These are phyloP conservation scores for Peromyscus maniculatus DNA, from an alignment of 2,113 vertebrate genomes.

Conservation along the genomic window DNA sequence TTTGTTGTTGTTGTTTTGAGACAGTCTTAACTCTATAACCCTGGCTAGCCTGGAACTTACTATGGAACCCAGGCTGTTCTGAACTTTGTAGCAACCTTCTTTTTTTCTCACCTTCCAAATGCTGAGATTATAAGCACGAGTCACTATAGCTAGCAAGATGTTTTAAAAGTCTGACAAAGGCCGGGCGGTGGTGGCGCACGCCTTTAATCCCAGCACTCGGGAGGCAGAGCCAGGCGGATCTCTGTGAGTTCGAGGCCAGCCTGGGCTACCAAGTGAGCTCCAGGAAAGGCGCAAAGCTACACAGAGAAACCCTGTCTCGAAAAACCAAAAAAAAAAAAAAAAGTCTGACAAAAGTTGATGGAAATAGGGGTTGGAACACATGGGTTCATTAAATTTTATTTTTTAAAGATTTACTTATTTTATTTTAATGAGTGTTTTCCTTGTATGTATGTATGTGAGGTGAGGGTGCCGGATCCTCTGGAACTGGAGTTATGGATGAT, in stretches of 20 bases:
- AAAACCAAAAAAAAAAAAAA: no score
- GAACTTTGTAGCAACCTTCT: neutral
- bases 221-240: no score
- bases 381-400: neutral
- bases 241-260: no score
- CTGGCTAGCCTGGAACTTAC: neutral
- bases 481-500: neutral
- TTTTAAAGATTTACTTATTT: neutral
- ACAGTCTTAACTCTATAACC: neutral
- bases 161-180: slow-evolving; percentile 44
- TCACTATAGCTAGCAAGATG: neutral
- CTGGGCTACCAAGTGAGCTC: no score
- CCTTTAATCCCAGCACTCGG: no score
- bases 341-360: slow-evolving; percentile 45
- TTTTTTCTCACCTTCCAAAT: neutral
- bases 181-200: no score
- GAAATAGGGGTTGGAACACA: neutral
- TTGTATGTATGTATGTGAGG: neutral
- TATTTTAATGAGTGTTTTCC: neutral
- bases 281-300: no score
- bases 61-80: neutral
- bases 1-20: neutral
- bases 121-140: neutral
- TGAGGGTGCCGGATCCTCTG: neutral
- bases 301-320: no score